Evolutionary conservation across 2,888 invertebrate species (phyloP), one percentile per base, ranked within the genome.

Genomic region (Macroteleia sp.): DNA sequence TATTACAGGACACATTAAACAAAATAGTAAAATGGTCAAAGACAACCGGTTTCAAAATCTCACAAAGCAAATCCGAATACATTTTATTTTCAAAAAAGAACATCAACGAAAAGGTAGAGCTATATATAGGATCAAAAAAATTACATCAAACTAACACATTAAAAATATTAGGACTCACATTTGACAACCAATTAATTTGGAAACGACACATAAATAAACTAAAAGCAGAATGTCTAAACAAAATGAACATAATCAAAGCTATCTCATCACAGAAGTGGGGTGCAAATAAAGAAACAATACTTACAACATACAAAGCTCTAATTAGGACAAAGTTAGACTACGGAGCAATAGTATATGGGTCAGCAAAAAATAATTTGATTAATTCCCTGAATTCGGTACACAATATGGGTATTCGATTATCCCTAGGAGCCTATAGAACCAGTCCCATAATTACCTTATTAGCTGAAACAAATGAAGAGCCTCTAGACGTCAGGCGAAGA

Each of bases 301-400:
- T 39, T 14, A 39, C 8, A 4, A 39, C 39, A 5, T 39, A 39
- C 14, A 3, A 6, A 3, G 6, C 4, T 5, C 3, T 25, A 5
- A 25, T 2, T 64, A 59, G 48, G 42, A 32, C 67, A 3, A 62
- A 71, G 64, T 8, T 84, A 0, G 82, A 83, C 12, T 83, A 83
- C 25, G 83, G 80, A 2, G 66, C 79, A 1, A 62, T 77, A 46
- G 19, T 81, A 22, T 52, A 52, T 8, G 20, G 5, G 0, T 52
- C 36, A 1, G 52, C 52, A 1, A 36, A 54, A 6, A 4, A 12
- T 4, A 22, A 54, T 5, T 3, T 22, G 1, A 6, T 25, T 3
- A 22, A 42, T 1, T 1, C 10, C 8, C 25, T 42, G 1, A 17
- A 56, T 22, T 12, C 42, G 1, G 19, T 42, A 2, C 39, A 39